Evolutionary conservation across 92 coral and sea anemone species (phyloP), one percentile per base, ranked within the genome.

Genomic region (Diadumene lineata): DNA sequence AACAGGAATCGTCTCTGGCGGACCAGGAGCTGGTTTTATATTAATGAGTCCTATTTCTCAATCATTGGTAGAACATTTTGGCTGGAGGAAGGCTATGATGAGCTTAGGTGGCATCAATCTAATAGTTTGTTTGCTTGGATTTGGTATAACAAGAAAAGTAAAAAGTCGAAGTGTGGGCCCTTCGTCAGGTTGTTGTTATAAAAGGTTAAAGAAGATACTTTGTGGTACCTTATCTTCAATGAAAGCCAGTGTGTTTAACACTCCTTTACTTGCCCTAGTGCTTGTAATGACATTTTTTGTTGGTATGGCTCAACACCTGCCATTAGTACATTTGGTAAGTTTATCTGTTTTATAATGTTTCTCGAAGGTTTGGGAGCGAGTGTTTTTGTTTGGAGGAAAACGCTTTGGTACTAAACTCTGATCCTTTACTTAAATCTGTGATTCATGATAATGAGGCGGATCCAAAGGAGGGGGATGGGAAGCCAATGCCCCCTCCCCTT

Each of bases 21-120:
- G 89, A 38, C 88, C 88, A 6, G 89, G 82, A 2, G 85, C 85
- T 1, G 92, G 92, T 0, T 53, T 84, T 32, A 77, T 88, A 50
- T 17, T 88, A 7, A 79, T 88, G 86, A 80, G 86, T 71, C 89
- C 89, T 0, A 46, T 84, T 18, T 74, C 76, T 0, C 86, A 84
- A 31, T 66, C 55, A 19, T 25, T 88, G 25, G 55, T 84, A 48
- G 83, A 80, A 4, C 48, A 34, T 30, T 72, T 71, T 55, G 83
- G 85, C 10, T 88, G 92, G 92, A 65, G 81, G 63, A 80, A 77
- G 30, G 68, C 83, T 0, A 79, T 83, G 51, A 65, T 84, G 43
- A 72, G 68, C 0, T 66, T 84, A 61, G 70, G 81, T 66, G 88
- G 81, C 18, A 18, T 84, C 22, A 46, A 48, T 16, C 50, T 73